Base-by-base conservation (phyloP, 2,113 vertebrate species). In the Polyodon spathula region DNA sequence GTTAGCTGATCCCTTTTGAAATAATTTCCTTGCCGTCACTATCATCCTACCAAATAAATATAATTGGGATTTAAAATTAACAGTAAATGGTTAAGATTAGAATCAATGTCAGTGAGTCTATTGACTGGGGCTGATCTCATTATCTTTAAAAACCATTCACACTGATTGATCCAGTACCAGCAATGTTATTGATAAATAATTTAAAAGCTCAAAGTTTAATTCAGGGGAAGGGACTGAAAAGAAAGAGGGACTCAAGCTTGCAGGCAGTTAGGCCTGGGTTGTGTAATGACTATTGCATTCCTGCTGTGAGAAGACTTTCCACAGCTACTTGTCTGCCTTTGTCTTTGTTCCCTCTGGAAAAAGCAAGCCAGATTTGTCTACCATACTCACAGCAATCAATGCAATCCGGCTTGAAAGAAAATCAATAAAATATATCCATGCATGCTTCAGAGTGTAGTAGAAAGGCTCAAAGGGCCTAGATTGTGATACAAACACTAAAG, bases 391-490 rank as follows among this genome's bases (percentile, higher is more conserved):
- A 82, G 90, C 86, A 80, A 90, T 92, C 87, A 86, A 93, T 89
- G 90, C 89, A 86, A 93, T 94, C 86, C 76, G 78, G 81, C 86
- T 87, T 94, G 93, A 97, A 97, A 94, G 90, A 90, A 94, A 95
- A 95, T 95, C 92, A 92, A 94, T 97, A 91, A 85, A 86, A 90
- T 85, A 86, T 92, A 88, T 92, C 92, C 90, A 93, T 93, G 94
- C 92, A 87, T 91, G 90, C 87, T 81, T 87, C 82, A 85, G 81
- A 90, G 88, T 89, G 83, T 42, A 54, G 77, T 82, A 87, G 84
- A 87, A 82, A 82, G 88, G 84, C 85, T 82, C 85, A 79, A 84
- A 87, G 81, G 80, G 81, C 82, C 85, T 86, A 83, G 86, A 81
- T 85, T 75, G 78, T 82, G 85, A 87, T 90, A 89, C 78, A 84